phyloP scores from a whole-genome alignment of 2,797 vertebrate species.

The Cirrhinus mrigala region DNA sequence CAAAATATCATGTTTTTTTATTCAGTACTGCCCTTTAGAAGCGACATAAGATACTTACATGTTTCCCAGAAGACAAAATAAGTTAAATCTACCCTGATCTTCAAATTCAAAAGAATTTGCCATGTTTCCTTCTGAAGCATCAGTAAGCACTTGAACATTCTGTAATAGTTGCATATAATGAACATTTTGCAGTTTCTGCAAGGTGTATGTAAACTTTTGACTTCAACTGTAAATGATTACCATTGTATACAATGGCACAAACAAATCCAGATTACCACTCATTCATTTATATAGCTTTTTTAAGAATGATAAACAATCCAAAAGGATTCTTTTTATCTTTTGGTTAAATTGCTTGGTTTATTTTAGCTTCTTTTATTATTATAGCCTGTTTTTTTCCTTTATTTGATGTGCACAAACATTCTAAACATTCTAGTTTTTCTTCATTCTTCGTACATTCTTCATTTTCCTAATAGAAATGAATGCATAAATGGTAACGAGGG shows the following conservation, averaged over 20 bases:
- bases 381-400: not conserved
- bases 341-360: not conserved
- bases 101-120: too few species aligned
- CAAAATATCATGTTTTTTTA: too few species aligned
- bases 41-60: too few species aligned
- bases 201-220: too few species aligned
- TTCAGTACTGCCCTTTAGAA: too few species aligned
- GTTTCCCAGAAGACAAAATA: too few species aligned
- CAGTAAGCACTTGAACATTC: too few species aligned
- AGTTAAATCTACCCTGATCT: too few species aligned
- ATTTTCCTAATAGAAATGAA: not conserved
- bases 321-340: too few species aligned
- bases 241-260: not conserved
- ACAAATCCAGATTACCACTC: not conserved
- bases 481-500: not conserved
- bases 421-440: not conserved
- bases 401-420: not conserved
- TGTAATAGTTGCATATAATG: too few species aligned
- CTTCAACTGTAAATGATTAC: not conserved
- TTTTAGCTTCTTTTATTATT: not conserved
- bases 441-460: not conserved
- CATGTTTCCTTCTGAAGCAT: too few species aligned
- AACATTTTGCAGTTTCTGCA: too few species aligned
- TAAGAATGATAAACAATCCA: not conserved
- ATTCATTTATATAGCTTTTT: not conserved